Conservation (phyloP, 1,140 invertebrate genomes). For the Leptoteleia sp. region DNA sequence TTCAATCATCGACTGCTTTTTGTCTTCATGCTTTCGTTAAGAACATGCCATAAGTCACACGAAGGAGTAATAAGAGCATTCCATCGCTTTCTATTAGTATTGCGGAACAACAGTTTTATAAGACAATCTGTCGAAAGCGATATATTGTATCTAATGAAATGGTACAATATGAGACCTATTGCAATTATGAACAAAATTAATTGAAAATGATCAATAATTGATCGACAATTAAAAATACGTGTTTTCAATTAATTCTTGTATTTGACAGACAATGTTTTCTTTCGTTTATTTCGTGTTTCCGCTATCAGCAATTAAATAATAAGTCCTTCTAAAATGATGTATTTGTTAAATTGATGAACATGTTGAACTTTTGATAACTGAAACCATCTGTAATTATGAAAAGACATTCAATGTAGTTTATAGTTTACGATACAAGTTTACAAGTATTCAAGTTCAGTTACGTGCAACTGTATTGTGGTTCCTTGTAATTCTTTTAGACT, state of each 20-base stretch:
- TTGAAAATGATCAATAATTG: not conserved
- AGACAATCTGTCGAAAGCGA: slow-evolving; percentile 21
- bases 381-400: slow-evolving; percentile 15
- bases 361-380: slow-evolving; percentile 2
- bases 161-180: not conserved
- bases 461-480: slow-evolving; percentile 16
- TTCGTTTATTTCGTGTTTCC: not conserved
- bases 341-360: not conserved
- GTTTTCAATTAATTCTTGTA: not conserved
- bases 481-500: slow-evolving; percentile 25
- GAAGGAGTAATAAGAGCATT: slow-evolving; percentile 44
- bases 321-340: not conserved
- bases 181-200: slow-evolving; percentile 7
- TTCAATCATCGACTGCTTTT: slow-evolving; percentile 48
- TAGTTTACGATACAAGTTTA: not conserved
- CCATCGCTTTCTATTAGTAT: slow-evolving; percentile 48
- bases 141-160: slow-evolving; percentile 32
- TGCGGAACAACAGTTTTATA: slow-evolving; percentile 38
- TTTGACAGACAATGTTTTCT: not conserved
- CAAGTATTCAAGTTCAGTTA: slow-evolving; percentile 32
- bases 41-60: slow-evolving; percentile 51
- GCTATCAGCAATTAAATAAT: not conserved
- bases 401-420: not conserved
- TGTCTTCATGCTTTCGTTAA: slow-evolving; percentile 36
- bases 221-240: no score